A percentile compares a stretch with the other conserved stretches of the same genome.
Conservation (phyloP, 1,140 invertebrate genomes). For the Periplaneta americana region DNA sequence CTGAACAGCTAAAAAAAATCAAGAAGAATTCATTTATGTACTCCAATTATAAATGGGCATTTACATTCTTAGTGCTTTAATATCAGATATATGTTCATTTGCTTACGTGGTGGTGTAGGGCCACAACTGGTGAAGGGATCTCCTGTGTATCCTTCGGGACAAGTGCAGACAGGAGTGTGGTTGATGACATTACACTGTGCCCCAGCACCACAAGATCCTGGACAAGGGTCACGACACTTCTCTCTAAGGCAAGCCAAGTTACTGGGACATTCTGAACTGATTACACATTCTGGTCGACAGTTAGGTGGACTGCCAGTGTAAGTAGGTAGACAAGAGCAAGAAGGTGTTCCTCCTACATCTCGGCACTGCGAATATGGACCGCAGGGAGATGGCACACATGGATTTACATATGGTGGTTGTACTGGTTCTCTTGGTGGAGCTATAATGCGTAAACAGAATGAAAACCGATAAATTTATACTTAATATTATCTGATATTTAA, state of each 20-base stretch:
- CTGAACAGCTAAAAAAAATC: slow-evolving; percentile 2
- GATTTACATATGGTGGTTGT: slow-evolving; percentile 30
- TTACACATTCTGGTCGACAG: slow-evolving; percentile 65
- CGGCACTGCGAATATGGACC: slow-evolving; percentile 51
- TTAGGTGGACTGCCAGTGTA: slow-evolving; percentile 61
- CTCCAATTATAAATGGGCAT: too few relatives aligned
- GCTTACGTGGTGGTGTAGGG: slow-evolving; percentile 38
- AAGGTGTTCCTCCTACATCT: slow-evolving; percentile 43
- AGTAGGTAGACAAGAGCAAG: slow-evolving; percentile 47
- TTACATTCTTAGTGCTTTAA: too few relatives aligned
- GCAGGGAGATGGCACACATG: slow-evolving; percentile 49
- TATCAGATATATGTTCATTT: slow-evolving; percentile 1
- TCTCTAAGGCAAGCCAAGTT: slow-evolving; percentile 63
- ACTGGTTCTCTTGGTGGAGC: slow-evolving; percentile 26
- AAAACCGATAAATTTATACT: too few relatives aligned
- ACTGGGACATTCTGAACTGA: slow-evolving; percentile 64
- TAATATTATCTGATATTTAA: too few relatives aligned
- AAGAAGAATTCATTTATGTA: too few relatives aligned
- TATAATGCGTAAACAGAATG: slow-evolving; percentile 19
- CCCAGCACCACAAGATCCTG: slow-evolving; percentile 62
- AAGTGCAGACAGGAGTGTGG: slow-evolving; percentile 50
- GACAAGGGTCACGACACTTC: slow-evolving; percentile 68
- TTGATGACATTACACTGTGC: slow-evolving; percentile 50
- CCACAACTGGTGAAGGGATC: slow-evolving; percentile 52
- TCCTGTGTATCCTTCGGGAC: slow-evolving; percentile 48